Conservation (phyloP, 2,888 invertebrate genomes). For the Stramonita haemastoma region DNA sequence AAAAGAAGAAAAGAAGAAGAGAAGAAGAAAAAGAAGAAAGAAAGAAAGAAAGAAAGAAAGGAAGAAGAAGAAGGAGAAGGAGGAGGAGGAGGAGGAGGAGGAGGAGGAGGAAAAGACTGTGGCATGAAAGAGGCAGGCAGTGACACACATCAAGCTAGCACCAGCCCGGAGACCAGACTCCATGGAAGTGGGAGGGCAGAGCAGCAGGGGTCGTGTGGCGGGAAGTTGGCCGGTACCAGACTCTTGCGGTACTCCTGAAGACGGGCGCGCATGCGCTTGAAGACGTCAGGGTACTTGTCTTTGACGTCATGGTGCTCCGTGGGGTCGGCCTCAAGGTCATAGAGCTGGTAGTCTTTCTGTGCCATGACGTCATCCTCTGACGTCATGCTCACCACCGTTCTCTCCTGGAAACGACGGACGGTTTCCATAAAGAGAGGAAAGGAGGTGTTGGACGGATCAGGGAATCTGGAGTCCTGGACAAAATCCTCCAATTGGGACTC, state of each 20-base stretch:
- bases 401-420: not conserved
- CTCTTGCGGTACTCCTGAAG: slow-evolving; percentile 49
- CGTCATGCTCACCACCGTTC: not conserved
- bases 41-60: not conserved
- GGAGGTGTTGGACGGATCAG: not conserved
- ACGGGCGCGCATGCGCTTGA: slow-evolving; percentile 46
- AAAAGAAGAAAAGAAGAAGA: not conserved
- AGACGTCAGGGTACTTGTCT: slow-evolving; percentile 42
- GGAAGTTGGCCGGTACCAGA: slow-evolving; percentile 53
- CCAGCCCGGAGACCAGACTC: slow-evolving; percentile 61
- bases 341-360: slow-evolving; percentile 32
- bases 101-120: not conserved
- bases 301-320: slow-evolving; percentile 49
- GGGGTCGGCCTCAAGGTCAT: slow-evolving; percentile 46
- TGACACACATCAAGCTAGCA: slow-evolving; percentile 42
- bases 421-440: not conserved
- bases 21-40: not conserved
- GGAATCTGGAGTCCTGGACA: not conserved
- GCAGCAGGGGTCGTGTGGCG: slow-evolving; percentile 43
- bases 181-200: slow-evolving; percentile 53
- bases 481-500: no score
- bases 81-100: not conserved
- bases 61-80: not conserved
- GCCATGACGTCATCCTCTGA: slow-evolving; percentile 18
- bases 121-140: not conserved